Conservation (phyloP, 1,140 invertebrate genomes). For the Ladona fulva region DNA sequence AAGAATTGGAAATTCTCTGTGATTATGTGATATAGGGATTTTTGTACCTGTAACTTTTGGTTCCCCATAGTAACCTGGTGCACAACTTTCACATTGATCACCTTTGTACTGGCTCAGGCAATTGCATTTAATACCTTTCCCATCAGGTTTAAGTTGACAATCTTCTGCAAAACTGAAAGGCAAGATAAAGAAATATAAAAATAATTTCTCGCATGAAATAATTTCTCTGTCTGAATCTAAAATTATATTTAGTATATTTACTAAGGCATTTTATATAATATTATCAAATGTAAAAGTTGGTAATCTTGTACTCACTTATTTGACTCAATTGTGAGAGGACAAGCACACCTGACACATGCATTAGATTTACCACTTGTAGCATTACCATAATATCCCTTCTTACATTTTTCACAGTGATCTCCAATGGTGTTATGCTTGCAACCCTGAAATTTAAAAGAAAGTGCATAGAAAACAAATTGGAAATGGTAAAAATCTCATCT, state of each 20-base stretch:
- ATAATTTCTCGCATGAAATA: too few relatives aligned
- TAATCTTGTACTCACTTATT: conserved; percentile 77
- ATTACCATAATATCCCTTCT: conserved; percentile 87
- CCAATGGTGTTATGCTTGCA: conserved; percentile 89
- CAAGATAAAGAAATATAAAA: background rate
- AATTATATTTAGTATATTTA: background rate
- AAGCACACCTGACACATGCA: conserved; percentile 93
- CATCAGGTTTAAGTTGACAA: conserved; percentile 76
- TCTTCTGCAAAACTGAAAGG: conserved; percentile 69
- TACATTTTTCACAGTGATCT: conserved; percentile 87
- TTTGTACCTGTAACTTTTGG: conserved; percentile 57
- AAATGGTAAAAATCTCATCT: too few relatives aligned
- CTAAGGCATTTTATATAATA: too few relatives aligned
- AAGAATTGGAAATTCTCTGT: too few relatives aligned
- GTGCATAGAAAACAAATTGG: background rate
- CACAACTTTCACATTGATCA: conserved; percentile 75
- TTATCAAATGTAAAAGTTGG: too few relatives aligned
- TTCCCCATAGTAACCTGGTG: conserved; percentile 73
- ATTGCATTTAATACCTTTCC: conserved; percentile 71
- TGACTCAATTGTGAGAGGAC: conserved; percentile 76
- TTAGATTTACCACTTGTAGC: conserved; percentile 71
- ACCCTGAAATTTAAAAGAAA: conserved; percentile 45
- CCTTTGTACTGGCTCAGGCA: conserved; percentile 85
- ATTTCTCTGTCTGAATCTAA: too few relatives aligned
- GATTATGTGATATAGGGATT: too few relatives aligned